Conservation (phyloP, 92 coral and sea anemone species). For the Porites cylindrica region DNA sequence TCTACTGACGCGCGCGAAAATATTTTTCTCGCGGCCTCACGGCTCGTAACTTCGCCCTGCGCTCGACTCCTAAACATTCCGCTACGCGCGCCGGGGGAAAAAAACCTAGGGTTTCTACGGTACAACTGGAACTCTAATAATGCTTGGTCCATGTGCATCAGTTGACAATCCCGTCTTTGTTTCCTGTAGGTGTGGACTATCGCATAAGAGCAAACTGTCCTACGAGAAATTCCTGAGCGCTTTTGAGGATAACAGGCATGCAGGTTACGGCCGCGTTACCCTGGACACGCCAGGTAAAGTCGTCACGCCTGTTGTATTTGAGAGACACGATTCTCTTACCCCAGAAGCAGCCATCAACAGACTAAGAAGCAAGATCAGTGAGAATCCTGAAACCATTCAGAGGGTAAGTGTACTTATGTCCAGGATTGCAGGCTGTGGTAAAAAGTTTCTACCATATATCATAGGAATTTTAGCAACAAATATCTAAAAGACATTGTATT, state of each 20-base stretch:
- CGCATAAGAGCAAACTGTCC: slow-evolving; percentile 80
- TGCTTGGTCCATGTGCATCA: no score
- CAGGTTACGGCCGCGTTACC: slow-evolving; percentile 93
- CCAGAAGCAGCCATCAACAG: slow-evolving; percentile 87
- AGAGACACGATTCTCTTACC: slow-evolving; percentile 71
- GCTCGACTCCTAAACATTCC: no score
- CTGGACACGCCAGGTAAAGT: slow-evolving; percentile 80
- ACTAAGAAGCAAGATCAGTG: slow-evolving; percentile 75
- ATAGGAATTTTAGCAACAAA: not conserved
- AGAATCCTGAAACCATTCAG: slow-evolving; percentile 73
- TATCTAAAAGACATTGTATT: no score
- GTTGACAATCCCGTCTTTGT: not conserved
- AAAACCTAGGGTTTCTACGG: no score
- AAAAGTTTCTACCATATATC: not conserved
- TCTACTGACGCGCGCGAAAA: no score
- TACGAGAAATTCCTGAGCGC: slow-evolving; percentile 91
- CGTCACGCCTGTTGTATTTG: slow-evolving; percentile 77
- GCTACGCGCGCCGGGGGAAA: no score
- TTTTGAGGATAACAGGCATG: slow-evolving; percentile 77
- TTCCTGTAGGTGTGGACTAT: slow-evolving; percentile 76
- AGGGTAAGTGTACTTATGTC: slow-evolving; percentile 49
- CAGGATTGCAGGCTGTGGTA: no score
- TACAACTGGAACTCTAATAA: no score
- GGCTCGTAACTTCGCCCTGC: no score
- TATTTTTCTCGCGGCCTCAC: no score